A percentile compares a stretch with the other conserved stretches of the same genome.
Evolutionary conservation across 2,113 vertebrate species (phyloP).

Genomic region (Sylvilagus bachmani): DNA sequence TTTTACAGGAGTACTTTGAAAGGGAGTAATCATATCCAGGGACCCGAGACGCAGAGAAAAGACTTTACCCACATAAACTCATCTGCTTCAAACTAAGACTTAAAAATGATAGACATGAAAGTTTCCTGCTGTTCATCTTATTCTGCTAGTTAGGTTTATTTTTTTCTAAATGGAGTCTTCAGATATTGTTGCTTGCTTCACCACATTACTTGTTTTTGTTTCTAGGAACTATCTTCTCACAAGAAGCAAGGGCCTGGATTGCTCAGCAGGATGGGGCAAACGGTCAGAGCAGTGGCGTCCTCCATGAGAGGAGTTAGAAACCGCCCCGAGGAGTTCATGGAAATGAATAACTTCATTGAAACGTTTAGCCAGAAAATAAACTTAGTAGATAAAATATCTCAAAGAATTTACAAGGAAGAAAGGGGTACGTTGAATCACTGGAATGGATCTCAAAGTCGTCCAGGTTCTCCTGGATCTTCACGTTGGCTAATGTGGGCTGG

Average conservation of each 20-base stretch:
- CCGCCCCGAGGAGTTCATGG: slow-evolving; percentile 93
- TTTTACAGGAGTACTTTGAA: neutral
- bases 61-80: neutral
- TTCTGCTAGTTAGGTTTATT: neutral
- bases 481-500: neutral
- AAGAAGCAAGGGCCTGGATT: slow-evolving; percentile 95
- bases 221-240: slow-evolving; percentile 93
- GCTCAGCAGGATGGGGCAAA: slow-evolving; percentile 95
- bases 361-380: slow-evolving; percentile 94
- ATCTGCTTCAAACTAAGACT: neutral
- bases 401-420: slow-evolving; percentile 96
- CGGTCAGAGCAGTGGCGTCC: slow-evolving; percentile 93
- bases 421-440: slow-evolving; percentile 88
- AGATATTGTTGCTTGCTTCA: neutral
- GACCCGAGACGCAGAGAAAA: neutral
- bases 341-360: slow-evolving; percentile 94
- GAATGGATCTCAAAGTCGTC: neutral
- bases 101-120: neutral
- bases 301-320: slow-evolving; percentile 93
- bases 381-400: slow-evolving; percentile 95
- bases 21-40: neutral
- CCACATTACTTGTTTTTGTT: slow-evolving; percentile 37
- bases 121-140: neutral
- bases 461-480: neutral
- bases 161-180: neutral